Evolutionary conservation across 2,113 vertebrate species (phyloP), one percentile per base, ranked within the genome.

Genomic region (Psephotus haematonotus): DNA sequence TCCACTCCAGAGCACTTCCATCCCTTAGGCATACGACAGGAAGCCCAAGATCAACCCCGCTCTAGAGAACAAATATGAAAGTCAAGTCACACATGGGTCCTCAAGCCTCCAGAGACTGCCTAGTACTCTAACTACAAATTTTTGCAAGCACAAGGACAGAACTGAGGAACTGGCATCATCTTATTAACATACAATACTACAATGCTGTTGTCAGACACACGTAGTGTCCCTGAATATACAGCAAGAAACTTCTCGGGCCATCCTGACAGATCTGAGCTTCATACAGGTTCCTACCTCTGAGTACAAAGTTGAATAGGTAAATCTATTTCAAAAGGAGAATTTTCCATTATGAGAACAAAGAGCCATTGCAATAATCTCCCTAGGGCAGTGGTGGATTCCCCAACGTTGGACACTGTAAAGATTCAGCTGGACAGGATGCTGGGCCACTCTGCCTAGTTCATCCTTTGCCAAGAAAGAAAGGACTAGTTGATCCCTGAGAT

Each of bases 381-480:
- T 46, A 65, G 20, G 17, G 10, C 83, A 72, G 29, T 0, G 37
- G 44, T 11, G 1, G 29, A 7, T 16, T 60, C 63, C 25, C 27
- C 44, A 39, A 24, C 19, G 37, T 0, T 13, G 28, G 31, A 14
- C 27, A 67, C 9, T 20, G 3, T 17, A 29, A 41, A 28, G 13
- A 65, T 71, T n/a, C 64, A 77, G 50, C 25, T 43, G 10, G 19
- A 78, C 27, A 49, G 50, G 10, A 17, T 44, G 46, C 46, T 55
- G n/a, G n/a, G 19, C 13, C 29, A 65, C 16, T 65, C 67, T 67
- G 31, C 29, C 39, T 49, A 53, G 17, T 44, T 4, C 0, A 0
- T 62, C 20, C 67, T 78, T 78, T 50, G 17, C 24, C 47, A 82
- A 31, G 50, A n/a, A 78, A 55, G 28, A 17, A 17, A 55, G 41